Conservation (phyloP, 2,888 invertebrate genomes). For the Ypsolopha sequella region DNA sequence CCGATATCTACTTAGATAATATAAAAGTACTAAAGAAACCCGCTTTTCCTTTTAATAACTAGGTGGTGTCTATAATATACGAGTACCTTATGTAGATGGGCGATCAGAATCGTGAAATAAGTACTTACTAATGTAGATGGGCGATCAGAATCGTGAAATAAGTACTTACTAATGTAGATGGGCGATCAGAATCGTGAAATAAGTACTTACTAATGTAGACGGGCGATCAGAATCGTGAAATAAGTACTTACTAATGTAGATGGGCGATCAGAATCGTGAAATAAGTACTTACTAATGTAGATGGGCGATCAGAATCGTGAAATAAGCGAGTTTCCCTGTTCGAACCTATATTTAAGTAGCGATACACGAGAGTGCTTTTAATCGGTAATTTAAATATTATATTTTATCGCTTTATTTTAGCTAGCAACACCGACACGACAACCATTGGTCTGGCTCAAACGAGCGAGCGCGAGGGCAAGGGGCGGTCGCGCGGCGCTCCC, state of each 20-base stretch:
- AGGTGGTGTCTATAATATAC: background rate
- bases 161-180: background rate
- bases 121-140: background rate
- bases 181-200: constrained; percentile 9
- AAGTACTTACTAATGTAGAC: background rate
- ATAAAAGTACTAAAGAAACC: constrained; percentile 2
- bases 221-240: constrained; percentile 10
- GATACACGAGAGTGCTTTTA: constrained; percentile 34
- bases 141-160: constrained; percentile 9
- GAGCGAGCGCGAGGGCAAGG: too few relatives aligned
- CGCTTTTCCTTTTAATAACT: background rate
- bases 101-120: constrained; percentile 9
- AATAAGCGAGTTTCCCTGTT: constrained; percentile 8
- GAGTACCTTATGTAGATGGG: background rate
- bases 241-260: background rate
- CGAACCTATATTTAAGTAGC: constrained; percentile 23
- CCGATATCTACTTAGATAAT: constrained; percentile 23
- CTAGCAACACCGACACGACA: constrained; percentile 61
- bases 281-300: too few relatives aligned
- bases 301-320: constrained; percentile 10
- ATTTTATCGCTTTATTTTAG: constrained; percentile 25
- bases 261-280: constrained; percentile 10
- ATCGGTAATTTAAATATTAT: constrained; percentile 28
- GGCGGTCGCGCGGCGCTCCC: constrained; percentile 24
- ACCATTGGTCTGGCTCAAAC: constrained; percentile 52